phyloP scores from a whole-genome alignment of 1,140 invertebrate species.

The Glossosoma conforme region DNA sequence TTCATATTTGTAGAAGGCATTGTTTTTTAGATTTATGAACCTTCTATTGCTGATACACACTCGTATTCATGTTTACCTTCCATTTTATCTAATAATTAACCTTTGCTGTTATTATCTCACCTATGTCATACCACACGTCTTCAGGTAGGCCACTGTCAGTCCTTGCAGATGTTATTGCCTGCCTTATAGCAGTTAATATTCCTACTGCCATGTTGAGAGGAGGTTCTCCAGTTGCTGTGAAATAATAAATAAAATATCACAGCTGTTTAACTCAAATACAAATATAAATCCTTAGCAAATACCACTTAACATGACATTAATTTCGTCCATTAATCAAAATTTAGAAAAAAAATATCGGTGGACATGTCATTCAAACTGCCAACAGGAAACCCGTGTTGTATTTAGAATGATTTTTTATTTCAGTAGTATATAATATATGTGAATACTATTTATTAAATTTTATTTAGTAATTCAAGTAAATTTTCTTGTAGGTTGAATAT shows the following conservation, averaged over 20 bases:
- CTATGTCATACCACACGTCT: slow-evolving; percentile 47
- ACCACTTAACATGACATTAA: background rate
- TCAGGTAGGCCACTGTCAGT: slow-evolving; percentile 48
- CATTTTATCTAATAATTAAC: background rate
- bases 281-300: background rate
- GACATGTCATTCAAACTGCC: background rate
- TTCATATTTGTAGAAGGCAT: background rate
- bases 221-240: slow-evolving; percentile 71
- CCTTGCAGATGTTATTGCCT: slow-evolving; percentile 60
- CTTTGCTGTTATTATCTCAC: slow-evolving; percentile 28
- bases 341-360: background rate
- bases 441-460: no score
- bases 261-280: background rate
- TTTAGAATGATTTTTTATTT: background rate
- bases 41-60: background rate
- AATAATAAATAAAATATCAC: background rate
- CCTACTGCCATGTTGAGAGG: slow-evolving; percentile 61
- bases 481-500: no score
- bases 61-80: no score
- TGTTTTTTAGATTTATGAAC: no score
- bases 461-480: no score
- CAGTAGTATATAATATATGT: no score
- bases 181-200: slow-evolving; percentile 62
- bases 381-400: background rate
- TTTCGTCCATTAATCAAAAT: background rate